Conservation (phyloP, 1,140 invertebrate genomes). For the Microplitis demolitor region DNA sequence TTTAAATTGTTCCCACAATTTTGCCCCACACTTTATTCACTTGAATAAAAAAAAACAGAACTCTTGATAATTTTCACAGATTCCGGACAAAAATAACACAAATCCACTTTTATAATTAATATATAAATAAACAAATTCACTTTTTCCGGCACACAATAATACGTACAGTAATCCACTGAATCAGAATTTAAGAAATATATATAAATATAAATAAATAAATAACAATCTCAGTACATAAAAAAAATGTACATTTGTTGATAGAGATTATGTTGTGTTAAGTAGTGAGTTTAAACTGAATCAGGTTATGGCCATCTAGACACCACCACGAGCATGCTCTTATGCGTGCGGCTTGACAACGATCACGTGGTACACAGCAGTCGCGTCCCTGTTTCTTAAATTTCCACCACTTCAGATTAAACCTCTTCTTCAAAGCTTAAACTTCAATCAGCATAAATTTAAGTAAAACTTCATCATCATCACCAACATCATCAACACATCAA, state of each 20-base stretch:
- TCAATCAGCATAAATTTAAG: too few species aligned
- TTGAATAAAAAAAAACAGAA: too few species aligned
- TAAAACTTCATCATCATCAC: too few species aligned
- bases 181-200: not conserved
- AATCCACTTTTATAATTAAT: not conserved
- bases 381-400: slow-evolving; percentile 9
- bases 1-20: too few species aligned
- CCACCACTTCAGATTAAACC: not conserved
- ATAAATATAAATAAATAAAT: not conserved
- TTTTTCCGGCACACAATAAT: too few species aligned
- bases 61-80: too few species aligned
- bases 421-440: not conserved
- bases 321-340: slow-evolving; percentile 26
- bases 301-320: slow-evolving; percentile 30
- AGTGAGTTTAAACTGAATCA: slow-evolving; percentile 17
- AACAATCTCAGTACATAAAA: not conserved
- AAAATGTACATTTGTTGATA: slow-evolving; percentile 20
- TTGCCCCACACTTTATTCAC: too few species aligned
- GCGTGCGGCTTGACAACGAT: slow-evolving; percentile 26
- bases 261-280: not conserved
- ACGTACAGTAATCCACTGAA: not conserved
- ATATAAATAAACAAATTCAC: not conserved
- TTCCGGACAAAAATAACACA: not conserved
- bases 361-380: slow-evolving; percentile 24
- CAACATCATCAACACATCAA: too few species aligned